Conservation (phyloP, 2,797 vertebrate genomes). For the Chaetophractus vellerosus region DNA sequence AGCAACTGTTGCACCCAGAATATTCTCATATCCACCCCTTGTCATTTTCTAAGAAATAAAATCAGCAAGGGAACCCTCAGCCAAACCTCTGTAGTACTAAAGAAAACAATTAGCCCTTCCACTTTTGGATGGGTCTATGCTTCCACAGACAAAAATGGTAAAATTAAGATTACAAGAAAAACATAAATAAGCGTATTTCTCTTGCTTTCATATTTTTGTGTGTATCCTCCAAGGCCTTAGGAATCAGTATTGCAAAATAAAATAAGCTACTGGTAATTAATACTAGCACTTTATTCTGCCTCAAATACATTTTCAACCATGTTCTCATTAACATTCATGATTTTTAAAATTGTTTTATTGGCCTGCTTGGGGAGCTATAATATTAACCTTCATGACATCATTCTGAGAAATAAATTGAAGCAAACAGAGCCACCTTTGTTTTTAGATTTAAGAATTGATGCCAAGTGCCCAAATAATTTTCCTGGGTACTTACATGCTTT, state of each 20-base stretch:
- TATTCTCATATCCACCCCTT: background rate
- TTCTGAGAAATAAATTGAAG: background rate
- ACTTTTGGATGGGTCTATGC: background rate
- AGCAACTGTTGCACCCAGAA: background rate
- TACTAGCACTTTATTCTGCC: slow-evolving; percentile 30
- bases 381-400: slow-evolving; percentile 57
- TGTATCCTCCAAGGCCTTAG: slow-evolving; percentile 34
- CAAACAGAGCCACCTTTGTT: slow-evolving; percentile 43
- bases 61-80: background rate
- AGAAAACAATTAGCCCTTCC: background rate
- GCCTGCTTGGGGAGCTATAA: background rate
- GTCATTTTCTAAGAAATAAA: slow-evolving; percentile 31
- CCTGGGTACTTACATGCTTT: background rate
- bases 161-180: slow-evolving; percentile 58
- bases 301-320: slow-evolving; percentile 59
- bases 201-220: slow-evolving; percentile 10
- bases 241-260: slow-evolving; percentile 69
- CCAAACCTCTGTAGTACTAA: background rate
- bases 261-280: slow-evolving; percentile 61
- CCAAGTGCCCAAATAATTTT: slow-evolving; percentile 37
- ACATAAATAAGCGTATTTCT: slow-evolving; percentile 22
- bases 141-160: background rate
- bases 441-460: slow-evolving; percentile 46
- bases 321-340: slow-evolving; percentile 51
- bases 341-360: slow-evolving; percentile 50